Conservation (phyloP, 2,113 vertebrate genomes). For the Poeciliopsis turrubarensis region DNA sequence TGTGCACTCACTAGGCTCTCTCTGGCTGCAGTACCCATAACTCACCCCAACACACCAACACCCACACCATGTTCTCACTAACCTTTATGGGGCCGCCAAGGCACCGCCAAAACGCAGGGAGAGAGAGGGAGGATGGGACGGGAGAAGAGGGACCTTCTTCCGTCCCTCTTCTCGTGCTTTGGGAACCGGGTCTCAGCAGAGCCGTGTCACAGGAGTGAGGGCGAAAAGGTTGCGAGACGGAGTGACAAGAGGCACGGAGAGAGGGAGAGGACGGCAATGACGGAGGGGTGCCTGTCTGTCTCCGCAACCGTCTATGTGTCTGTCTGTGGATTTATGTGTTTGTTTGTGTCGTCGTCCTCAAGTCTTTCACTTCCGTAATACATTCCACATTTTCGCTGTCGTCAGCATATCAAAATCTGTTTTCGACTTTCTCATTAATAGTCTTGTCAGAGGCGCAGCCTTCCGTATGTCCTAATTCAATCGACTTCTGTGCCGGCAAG, state of each 20-base stretch:
- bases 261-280: slow-evolving; percentile 50
- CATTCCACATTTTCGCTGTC: slow-evolving; percentile 75
- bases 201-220: slow-evolving; percentile 38
- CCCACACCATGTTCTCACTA: slow-evolving; percentile 79
- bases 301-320: slow-evolving; percentile 67
- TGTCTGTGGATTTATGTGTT: slow-evolving; percentile 80
- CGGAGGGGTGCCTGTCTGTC: slow-evolving; percentile 74
- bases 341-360: slow-evolving; percentile 76
- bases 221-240: slow-evolving; percentile 47
- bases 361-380: slow-evolving; percentile 80
- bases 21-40: slow-evolving; percentile 81
- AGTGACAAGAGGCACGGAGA: slow-evolving; percentile 39
- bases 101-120: slow-evolving; percentile 62
- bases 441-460: slow-evolving; percentile 36
- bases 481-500: slow-evolving; percentile 26
- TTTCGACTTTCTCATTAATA: slow-evolving; percentile 27
- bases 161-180: slow-evolving; percentile 12
- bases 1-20: slow-evolving; percentile 74
- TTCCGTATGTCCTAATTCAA: slow-evolving; percentile 47
- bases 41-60: slow-evolving; percentile 79
- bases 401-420: slow-evolving; percentile 48
- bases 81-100: slow-evolving; percentile 79
- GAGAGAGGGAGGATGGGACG: slow-evolving; percentile 44
- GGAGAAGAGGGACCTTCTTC: slow-evolving; percentile 33
- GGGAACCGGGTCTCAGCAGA: slow-evolving; percentile 36